Conservation (phyloP, 2,797 vertebrate species). For the Etheostoma nigrum region DNA sequence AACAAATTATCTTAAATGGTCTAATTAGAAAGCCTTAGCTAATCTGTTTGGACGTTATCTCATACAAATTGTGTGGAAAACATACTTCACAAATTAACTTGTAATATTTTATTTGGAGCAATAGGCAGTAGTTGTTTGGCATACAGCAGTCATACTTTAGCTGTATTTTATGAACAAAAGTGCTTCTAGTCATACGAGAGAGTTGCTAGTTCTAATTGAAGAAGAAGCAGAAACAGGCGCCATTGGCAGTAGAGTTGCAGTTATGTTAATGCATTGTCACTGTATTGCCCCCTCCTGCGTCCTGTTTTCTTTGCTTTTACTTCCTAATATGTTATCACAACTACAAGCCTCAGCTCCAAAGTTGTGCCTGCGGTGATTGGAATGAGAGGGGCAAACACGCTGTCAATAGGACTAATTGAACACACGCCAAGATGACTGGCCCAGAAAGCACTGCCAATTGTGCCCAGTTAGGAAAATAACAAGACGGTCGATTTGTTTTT, state of each 20-base stretch:
- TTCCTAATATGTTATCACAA: slow-evolving; percentile 53
- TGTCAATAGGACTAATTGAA: slow-evolving; percentile 73
- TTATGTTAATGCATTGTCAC: slow-evolving; percentile 18
- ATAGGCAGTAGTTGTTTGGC: slow-evolving; percentile 1
- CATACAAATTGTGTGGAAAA: slow-evolving; percentile 11
- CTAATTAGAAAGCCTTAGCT: slow-evolving; percentile 44
- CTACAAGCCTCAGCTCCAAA: slow-evolving; percentile 34
- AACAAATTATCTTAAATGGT: slow-evolving; percentile 18
- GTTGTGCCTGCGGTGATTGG: slow-evolving; percentile 54
- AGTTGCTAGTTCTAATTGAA: slow-evolving; percentile 4
- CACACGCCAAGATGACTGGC: slow-evolving; percentile 58
- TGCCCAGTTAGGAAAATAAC: slow-evolving; percentile 67
- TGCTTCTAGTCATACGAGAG: neutral
- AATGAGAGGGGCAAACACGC: slow-evolving; percentile 53
- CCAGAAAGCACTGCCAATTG: slow-evolving; percentile 59
- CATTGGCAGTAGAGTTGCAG: slow-evolving; percentile 1
- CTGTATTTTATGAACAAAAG: neutral
- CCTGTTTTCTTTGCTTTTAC: slow-evolving; percentile 40
- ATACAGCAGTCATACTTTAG: slow-evolving; percentile 9
- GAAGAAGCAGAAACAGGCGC: neutral
- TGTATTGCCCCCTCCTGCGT: neutral
- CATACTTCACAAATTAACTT: neutral
- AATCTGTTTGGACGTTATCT: slow-evolving; percentile 4
- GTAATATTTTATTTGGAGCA: neutral
- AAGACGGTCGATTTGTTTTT: slow-evolving; percentile 71